phyloP scores from a whole-genome alignment of 2,888 invertebrate genomes.

The Gisinianus flammeolus region DNA sequence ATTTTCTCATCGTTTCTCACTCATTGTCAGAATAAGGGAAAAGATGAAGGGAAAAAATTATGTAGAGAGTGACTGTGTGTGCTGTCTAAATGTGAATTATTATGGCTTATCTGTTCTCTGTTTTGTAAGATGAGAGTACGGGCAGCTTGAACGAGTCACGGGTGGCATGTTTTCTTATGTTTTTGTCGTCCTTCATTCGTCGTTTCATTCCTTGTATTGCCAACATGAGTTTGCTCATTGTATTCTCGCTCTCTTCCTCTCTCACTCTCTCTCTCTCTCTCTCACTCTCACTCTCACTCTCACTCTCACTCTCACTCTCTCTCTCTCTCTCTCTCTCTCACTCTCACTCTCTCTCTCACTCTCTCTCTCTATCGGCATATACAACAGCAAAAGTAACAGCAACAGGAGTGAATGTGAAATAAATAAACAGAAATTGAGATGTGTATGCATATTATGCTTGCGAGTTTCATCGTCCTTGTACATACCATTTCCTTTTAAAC shows the following conservation, averaged over 20 bases:
- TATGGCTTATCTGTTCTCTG: slow-evolving; percentile 15
- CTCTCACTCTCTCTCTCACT: not conserved
- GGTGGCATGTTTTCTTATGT: slow-evolving; percentile 29
- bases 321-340: not conserved
- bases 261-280: not conserved
- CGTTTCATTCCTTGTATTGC: no score
- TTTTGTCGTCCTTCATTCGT: no score
- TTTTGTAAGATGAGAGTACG: slow-evolving; percentile 23
- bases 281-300: no score
- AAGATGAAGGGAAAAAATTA: not conserved
- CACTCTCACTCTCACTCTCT: not conserved
- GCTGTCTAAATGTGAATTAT: slow-evolving; percentile 34
- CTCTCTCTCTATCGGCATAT: no score
- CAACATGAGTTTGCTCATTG: not conserved
- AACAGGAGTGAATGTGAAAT: no score
- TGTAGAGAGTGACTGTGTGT: not conserved
- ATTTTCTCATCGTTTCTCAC: slow-evolving; percentile 22
- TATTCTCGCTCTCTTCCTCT: not conserved
- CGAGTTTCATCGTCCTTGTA: not conserved
- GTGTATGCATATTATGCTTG: no score
- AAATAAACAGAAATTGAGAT: no score
- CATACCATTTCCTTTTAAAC: not conserved
- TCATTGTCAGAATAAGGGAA: not conserved
- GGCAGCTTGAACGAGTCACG: slow-evolving; percentile 24
- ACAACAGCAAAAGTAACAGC: no score